Percentiles rank a stretch among this genome's conserved stretches.
phyloP scores from a whole-genome alignment of 2,797 vertebrate species.

The Kryptopterus vitreolus region DNA sequence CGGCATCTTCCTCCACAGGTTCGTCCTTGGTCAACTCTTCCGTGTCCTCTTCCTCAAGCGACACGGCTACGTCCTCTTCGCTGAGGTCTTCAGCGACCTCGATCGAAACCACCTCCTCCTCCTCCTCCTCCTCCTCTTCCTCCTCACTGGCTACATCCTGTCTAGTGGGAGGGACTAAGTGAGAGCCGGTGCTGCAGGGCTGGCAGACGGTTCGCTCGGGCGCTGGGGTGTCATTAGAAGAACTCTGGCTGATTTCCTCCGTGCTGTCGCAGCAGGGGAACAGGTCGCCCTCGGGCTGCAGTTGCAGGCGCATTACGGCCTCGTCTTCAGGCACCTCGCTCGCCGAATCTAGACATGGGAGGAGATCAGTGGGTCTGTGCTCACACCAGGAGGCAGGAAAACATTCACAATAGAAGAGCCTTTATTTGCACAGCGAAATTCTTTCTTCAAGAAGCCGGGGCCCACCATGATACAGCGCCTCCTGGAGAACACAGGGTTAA shows the following conservation, averaged over 20 bases:
- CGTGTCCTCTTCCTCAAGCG: slow-evolving; percentile 30
- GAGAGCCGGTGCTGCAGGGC: slow-evolving; percentile 62
- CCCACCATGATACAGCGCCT: too few species aligned
- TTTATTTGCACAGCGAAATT: too few species aligned
- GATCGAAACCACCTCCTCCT: neutral
- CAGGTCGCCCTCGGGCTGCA: slow-evolving; percentile 69
- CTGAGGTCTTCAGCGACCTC: slow-evolving; percentile 21
- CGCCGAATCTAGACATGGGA: slow-evolving; percentile 54
- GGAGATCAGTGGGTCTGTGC: neutral
- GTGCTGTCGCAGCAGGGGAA: slow-evolving; percentile 72
- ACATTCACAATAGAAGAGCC: too few species aligned
- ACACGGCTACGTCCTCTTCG: slow-evolving; percentile 15
- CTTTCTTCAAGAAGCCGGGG: too few species aligned
- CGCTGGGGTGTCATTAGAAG: slow-evolving; percentile 79
- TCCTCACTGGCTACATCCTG: slow-evolving; percentile 27
- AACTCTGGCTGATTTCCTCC: slow-evolving; percentile 70
- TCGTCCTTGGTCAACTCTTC: slow-evolving; percentile 14
- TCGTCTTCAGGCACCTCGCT: slow-evolving; percentile 68
- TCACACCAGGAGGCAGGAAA: neutral
- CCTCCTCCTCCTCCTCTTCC: slow-evolving; percentile 31
- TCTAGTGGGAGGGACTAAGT: slow-evolving; percentile 30
- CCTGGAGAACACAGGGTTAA: too few species aligned
- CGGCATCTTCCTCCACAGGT: slow-evolving; percentile 2
- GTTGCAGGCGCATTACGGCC: slow-evolving; percentile 64
- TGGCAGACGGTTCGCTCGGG: slow-evolving; percentile 71